These are phyloP conservation scores for Antechinus flavipes DNA, from an alignment of 2,113 vertebrate genomes.

Conservation along the genomic window DNA sequence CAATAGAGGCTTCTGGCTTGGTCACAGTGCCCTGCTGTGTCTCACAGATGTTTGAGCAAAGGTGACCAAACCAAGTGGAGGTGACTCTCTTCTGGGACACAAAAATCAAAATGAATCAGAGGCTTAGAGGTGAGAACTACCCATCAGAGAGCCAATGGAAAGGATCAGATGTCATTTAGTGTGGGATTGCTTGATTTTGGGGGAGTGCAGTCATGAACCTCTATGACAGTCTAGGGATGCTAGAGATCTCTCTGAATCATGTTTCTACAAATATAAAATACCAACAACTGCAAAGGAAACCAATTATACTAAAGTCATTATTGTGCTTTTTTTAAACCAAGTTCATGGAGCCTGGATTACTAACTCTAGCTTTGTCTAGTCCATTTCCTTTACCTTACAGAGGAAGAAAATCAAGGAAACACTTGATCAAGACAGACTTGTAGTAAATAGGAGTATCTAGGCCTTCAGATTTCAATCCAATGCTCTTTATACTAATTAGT, in stretches of 20 bases:
- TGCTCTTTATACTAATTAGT: background rate
- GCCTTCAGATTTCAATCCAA: background rate
- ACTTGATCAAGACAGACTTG: background rate
- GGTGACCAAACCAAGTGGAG: background rate
- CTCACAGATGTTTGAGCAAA: background rate
- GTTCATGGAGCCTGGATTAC: background rate
- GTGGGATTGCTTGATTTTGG: background rate
- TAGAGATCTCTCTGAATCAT: background rate
- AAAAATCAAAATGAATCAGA: background rate
- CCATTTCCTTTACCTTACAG: background rate
- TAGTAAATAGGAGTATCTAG: background rate
- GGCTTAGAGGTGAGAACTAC: background rate
- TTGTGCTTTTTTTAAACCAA: background rate
- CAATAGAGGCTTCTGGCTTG: background rate
- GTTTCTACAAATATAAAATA: background rate
- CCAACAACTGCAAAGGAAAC: background rate
- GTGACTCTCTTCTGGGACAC: background rate
- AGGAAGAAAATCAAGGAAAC: conserved; percentile 24
- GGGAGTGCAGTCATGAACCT: background rate
- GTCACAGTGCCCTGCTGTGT: background rate
- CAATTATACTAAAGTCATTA: background rate
- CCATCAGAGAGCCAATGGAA: background rate
- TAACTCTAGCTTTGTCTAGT: background rate
- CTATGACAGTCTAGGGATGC: background rate
- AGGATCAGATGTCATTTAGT: background rate